Conservation (phyloP, 2,113 vertebrate genomes). For the Lasiurus borealis region DNA sequence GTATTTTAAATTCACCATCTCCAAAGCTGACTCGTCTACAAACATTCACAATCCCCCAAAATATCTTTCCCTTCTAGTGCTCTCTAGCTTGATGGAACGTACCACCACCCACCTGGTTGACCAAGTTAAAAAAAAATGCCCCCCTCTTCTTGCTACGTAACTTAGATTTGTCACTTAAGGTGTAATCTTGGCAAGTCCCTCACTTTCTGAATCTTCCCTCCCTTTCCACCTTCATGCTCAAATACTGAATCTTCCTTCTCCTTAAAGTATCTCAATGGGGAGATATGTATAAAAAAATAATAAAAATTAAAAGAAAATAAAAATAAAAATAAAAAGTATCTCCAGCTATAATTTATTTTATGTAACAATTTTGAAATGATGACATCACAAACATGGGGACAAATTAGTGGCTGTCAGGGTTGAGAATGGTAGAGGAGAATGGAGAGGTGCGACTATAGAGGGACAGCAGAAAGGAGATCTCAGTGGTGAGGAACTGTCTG, state of each 20-base stretch:
- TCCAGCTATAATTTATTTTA: neutral
- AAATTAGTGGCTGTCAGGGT: neutral
- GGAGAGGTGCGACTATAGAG: neutral
- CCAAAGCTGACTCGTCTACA: neutral
- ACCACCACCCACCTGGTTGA: neutral
- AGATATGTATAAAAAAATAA: too few species aligned
- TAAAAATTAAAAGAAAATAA: too few species aligned
- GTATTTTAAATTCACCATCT: slow-evolving; percentile 2
- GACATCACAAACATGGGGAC: neutral
- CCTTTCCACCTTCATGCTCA: neutral
- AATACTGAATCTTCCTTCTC: neutral
- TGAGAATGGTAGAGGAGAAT: neutral
- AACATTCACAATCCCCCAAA: neutral
- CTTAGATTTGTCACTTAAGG: neutral
- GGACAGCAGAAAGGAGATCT: neutral
- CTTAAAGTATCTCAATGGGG: slow-evolving; percentile 2
- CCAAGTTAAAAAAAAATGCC: neutral
- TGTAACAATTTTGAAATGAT: neutral
- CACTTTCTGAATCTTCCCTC: neutral
- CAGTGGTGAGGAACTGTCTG: neutral
- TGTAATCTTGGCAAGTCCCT: neutral
- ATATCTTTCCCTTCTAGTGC: neutral
- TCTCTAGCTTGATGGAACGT: neutral
- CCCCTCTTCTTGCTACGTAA: neutral
- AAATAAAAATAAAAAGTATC: too few species aligned